phyloP scores from a whole-genome alignment of 2,888 invertebrate species.

The Acanthococcus lagerstroemiae region DNA sequence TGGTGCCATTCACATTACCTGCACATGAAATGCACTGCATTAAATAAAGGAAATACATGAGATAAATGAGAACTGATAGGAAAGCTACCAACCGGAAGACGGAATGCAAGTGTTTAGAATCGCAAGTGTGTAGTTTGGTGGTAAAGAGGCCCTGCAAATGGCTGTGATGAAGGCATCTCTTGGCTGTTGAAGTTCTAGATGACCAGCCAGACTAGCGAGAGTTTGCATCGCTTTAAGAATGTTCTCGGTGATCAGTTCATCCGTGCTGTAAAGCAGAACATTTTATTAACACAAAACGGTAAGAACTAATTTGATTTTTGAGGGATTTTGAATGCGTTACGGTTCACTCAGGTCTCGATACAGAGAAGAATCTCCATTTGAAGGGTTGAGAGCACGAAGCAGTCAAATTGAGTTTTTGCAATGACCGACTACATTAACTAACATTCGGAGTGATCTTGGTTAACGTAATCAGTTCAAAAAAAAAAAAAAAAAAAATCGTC shows the following conservation, averaged over 20 bases:
- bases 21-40: neutral
- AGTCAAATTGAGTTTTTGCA: no score
- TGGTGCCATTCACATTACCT: slow-evolving; percentile 17
- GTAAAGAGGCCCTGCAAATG: slow-evolving; percentile 90
- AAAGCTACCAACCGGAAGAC: neutral
- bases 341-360: no score
- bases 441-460: no score
- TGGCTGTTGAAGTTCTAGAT: slow-evolving; percentile 58
- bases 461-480: no score
- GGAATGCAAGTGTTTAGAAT: slow-evolving; percentile 10
- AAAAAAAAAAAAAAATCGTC: no score
- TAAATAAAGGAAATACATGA: neutral
- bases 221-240: slow-evolving; percentile 86
- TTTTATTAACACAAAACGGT: neutral
- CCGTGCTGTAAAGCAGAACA: slow-evolving; percentile 52
- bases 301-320: no score
- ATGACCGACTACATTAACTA: no score
- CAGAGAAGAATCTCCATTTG: no score
- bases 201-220: slow-evolving; percentile 72
- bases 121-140: slow-evolving; percentile 87
- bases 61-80: neutral
- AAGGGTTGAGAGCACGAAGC: no score
- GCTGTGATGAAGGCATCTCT: slow-evolving; percentile 91
- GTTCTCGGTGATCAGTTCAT: slow-evolving; percentile 83
- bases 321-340: no score